Conservation (phyloP, 2,888 invertebrate species). For the Mesoligia furuncula region DNA sequence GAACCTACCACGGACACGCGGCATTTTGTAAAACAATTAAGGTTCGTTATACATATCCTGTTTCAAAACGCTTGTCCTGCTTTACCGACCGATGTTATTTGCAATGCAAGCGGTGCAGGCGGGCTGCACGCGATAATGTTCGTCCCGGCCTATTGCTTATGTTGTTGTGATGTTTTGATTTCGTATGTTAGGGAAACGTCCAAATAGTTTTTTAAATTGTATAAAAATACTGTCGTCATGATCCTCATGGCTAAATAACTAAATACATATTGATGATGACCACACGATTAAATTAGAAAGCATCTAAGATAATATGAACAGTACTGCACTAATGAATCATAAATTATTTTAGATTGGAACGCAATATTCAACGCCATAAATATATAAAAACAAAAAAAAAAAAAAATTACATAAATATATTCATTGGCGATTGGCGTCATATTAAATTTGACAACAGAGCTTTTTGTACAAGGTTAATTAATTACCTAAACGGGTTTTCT, state of each 20-base stretch:
- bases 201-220: background rate
- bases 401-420: too few species aligned
- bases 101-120: conserved; percentile 51
- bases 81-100: conserved; percentile 37
- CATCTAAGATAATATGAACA: background rate
- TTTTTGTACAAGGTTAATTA: background rate
- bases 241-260: background rate
- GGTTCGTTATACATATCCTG: conserved; percentile 64
- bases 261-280: background rate
- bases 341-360: background rate
- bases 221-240: background rate
- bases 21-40: conserved; percentile 61
- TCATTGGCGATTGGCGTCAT: too few species aligned
- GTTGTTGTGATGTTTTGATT: conserved; percentile 16
- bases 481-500: too few species aligned
- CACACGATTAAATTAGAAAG: background rate
- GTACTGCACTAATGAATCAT: background rate
- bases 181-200: background rate
- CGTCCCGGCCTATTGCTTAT: conserved; percentile 42
- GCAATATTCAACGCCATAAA: too few species aligned
- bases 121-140: conserved; percentile 54
- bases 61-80: conserved; percentile 58
- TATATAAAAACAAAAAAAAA: too few species aligned
- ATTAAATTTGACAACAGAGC: background rate
- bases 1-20: conserved; percentile 15